A percentile compares a stretch with the other conserved stretches of the same genome.
Evolutionary conservation across 2,113 vertebrate species (phyloP).

Genomic region (Oncorhynchus kisutch): DNA sequence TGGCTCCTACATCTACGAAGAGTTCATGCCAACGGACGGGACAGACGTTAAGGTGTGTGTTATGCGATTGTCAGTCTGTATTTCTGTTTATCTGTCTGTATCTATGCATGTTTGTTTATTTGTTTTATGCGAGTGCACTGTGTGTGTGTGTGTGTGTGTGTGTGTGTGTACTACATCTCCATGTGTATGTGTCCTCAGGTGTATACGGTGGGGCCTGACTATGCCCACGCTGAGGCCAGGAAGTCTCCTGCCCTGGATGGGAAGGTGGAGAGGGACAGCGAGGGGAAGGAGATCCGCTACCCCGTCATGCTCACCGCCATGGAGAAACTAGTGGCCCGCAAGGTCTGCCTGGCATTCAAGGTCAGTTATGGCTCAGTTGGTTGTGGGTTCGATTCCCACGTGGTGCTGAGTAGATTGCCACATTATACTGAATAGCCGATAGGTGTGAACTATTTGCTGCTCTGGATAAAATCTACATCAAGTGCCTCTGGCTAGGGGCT

Average conservation of each 20-base stretch:
- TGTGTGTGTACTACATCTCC: not conserved
- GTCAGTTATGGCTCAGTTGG: conserved; percentile 55
- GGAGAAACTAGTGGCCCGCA: conserved; percentile 96
- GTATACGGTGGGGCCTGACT: conserved; percentile 96
- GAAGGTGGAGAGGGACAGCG: conserved; percentile 97
- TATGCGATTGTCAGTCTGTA: not conserved
- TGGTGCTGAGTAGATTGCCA: no score
- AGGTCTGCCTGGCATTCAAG: conserved; percentile 97
- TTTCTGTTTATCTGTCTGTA: not conserved
- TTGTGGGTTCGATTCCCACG: not conserved
- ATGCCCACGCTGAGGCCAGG: conserved; percentile 95
- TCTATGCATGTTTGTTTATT: not conserved
- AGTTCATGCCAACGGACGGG: conserved; percentile 98
- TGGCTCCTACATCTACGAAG: conserved; percentile 97
- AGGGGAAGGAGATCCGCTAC: conserved; percentile 97
- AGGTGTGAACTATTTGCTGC: no score
- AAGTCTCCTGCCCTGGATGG: conserved; percentile 96
- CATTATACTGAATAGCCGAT: no score
- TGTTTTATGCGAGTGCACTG: not conserved
- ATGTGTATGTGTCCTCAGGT: conserved; percentile 77
- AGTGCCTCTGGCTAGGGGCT: no score
- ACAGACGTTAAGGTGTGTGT: conserved; percentile 92
- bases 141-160: no score
- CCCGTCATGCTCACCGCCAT: conserved; percentile 98
- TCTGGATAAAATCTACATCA: no score